These are phyloP conservation scores for Tricholaema leucomelas DNA, from an alignment of 2,113 vertebrate genomes.

Conservation along the genomic window DNA sequence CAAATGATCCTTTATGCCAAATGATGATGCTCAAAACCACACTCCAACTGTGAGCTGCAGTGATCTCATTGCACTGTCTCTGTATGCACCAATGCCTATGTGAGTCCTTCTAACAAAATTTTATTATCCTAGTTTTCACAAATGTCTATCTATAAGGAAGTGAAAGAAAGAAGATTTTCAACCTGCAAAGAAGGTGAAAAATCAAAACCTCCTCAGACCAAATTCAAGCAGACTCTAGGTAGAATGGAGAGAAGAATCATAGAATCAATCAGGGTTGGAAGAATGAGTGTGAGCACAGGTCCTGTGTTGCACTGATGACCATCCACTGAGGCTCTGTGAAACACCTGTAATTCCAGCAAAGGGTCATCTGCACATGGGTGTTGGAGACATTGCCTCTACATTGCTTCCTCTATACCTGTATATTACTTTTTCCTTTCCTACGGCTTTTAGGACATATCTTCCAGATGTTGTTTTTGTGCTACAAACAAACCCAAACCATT, in stretches of 20 bases:
- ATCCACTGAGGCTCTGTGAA: accelerated
- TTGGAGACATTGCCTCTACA: neutral
- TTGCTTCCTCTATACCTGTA: neutral
- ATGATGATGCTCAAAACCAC: neutral
- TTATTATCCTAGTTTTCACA: neutral
- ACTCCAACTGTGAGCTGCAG: accelerated
- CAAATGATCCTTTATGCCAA: accelerated
- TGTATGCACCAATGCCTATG: neutral
- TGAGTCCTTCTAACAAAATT: neutral
- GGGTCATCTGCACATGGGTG: neutral
- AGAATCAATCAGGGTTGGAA: too few species aligned
- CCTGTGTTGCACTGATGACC: neutral
- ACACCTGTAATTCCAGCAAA: neutral
- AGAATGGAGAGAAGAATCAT: neutral
- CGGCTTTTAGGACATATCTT: neutral
- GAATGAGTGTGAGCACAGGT: neutral
- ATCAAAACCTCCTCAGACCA: neutral
- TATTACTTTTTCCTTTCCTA: accelerated
- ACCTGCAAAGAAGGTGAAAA: neutral
- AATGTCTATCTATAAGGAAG: neutral
- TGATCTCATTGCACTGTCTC: neutral
- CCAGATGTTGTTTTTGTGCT: neutral
- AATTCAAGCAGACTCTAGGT: neutral
- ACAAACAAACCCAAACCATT: neutral
- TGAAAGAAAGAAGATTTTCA: too few species aligned